Evolutionary conservation across 2,797 vertebrate species (phyloP).

Genomic region (Neomorphus geoffroyi): DNA sequence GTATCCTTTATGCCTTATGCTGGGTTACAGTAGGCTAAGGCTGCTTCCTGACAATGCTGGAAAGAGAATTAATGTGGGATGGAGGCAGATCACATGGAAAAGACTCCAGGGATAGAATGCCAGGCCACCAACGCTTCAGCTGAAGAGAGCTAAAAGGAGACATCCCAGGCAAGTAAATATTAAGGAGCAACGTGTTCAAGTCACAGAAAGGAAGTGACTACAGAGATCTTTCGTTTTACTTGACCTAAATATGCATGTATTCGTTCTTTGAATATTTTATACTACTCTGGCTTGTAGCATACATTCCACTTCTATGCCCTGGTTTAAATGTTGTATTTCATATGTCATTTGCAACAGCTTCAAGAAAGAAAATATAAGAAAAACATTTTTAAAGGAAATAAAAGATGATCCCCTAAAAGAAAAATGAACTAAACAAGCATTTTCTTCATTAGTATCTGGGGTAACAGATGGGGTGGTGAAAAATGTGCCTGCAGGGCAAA

Average conservation of each 20-base stretch:
- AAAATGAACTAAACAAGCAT: not conserved
- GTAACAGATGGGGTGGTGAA: not conserved
- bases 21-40: not conserved
- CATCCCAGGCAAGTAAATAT: not conserved
- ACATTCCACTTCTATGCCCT: not conserved
- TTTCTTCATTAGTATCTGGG: not conserved
- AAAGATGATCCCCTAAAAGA: not conserved
- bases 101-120: not conserved
- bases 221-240: not conserved
- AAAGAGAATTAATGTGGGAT: not conserved
- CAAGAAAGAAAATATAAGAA: not conserved
- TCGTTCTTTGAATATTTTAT: constrained; percentile 50
- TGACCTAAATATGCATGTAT: not conserved
- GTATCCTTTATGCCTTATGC: not conserved
- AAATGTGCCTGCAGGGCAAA: not conserved
- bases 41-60: not conserved
- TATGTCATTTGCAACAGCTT: not conserved
- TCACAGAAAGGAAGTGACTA: not conserved
- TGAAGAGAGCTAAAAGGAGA: not conserved
- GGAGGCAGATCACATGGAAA: not conserved
- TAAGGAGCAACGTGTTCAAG: not conserved
- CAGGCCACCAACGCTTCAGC: not conserved
- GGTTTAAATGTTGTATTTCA: not conserved
- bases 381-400: not conserved
- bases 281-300: not conserved